Base-by-base conservation (phyloP, 1,140 invertebrate species). In the Ganaspis sp. region DNA sequence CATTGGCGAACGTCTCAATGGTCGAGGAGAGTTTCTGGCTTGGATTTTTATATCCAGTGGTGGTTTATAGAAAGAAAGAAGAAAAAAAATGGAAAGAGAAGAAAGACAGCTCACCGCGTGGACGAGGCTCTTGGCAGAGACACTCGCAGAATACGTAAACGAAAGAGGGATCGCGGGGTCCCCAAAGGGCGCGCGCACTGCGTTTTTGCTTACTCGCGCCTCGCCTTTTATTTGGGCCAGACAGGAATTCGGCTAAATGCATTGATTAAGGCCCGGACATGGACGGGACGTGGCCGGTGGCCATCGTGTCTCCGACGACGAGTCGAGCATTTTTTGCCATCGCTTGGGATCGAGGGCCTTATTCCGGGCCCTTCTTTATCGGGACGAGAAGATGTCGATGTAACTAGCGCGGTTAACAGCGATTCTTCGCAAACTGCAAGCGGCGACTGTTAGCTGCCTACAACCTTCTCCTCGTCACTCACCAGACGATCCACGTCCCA, bases 161-260 rank as follows among this genome's bases (percentile, higher is more conserved):
- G 64, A 77, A 64, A 64, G 34, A 45, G 64, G 64, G 37, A 58
- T 58, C 45, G 34, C 9, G 21, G 73, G 74, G 75, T 69, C 72
- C 71, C 72, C 54, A 58, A 12, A 4, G 21, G 84, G 78, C 83
- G 84, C 81, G 76, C 81, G 85, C 78, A 76, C 69, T 76, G 75
- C 78, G 77, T 89, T 91, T 91, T 90, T 90, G 69, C 73, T 73
- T 74, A 84, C 85, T 85, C 83, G 84, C 84, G 86, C 86, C 86
- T 86, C 84, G 86, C 84, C 87, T 90, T 90, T 91, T 91, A 90
- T 91, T 91, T 91, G 86, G 88, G 82, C 86, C 89, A 90, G 90
- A 89, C 88, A 87, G 88, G 90, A 91, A 91, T 91, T 91, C 90
- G 86, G 87, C 86, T 90, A 91, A 91, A 91, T 91, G 89, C 89